Evolutionary conservation across 1,140 invertebrate genomes (phyloP), one percentile per base, ranked within the genome.

Genomic region (Ceratosolen fusciceps): DNA sequence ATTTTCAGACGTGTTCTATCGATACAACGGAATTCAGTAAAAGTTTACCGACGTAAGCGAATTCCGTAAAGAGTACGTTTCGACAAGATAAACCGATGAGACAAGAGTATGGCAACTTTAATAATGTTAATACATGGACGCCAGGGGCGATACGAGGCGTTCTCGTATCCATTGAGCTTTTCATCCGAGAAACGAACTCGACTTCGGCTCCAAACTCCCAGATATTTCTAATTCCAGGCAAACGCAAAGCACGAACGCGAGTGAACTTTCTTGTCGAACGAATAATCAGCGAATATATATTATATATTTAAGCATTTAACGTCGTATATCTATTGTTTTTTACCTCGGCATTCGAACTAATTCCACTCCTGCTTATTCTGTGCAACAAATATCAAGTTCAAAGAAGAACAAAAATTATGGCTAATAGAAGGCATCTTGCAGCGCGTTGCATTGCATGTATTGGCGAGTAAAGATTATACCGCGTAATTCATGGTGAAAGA

Each of bases 31-130:
- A 43, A 43, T 43, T 1, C 75, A 71, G 49, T 58, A 71, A 58
- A 54, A 74, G 52, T 71, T 75, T 82, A 82, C 67, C 74, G 80
- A 83, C 83, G 83, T 83, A 84, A 84, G 82, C 84, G 80, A 83
- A 85, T 84, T 85, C 81, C 72, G 81, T 83, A 71, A 74, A 58
- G 83, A 81, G 74, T 81, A 84, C 84, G 74, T 83, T 85, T 83
- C 75, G n/a, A n/a, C n/a, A n/a, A n/a, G n/a, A n/a, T n/a, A n/a
- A n/a, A 60, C 73, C 70, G 54, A 58, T 14, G 67, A 73, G 21
- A 58, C 8, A 68, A 75, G 77, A 83, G 75, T 73, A 81, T 79
- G 82, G 82, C 80, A 84, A 84, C 80, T 84, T 84, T 77, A 83
- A n/a, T n/a, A n/a, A 82, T 80, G 82, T 80, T 84, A 84, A 84